These are phyloP conservation scores for Furcifer pardalis DNA, from an alignment of 2,797 vertebrate genomes.

Conservation along the genomic window DNA sequence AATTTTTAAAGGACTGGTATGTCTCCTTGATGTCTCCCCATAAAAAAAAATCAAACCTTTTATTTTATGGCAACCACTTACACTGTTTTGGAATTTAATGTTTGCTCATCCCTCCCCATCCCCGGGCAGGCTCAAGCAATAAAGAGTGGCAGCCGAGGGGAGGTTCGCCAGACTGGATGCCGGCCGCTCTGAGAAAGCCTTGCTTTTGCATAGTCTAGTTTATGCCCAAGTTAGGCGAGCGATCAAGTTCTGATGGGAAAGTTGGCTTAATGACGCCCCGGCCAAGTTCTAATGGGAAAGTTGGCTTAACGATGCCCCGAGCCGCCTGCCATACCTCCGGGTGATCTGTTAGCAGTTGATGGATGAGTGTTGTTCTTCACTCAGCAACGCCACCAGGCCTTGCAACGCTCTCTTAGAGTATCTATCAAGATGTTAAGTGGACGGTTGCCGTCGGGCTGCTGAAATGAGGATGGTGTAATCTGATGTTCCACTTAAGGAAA, in stretches of 20 bases:
- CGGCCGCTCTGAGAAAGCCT: background rate
- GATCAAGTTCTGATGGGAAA: slow-evolving; percentile 51
- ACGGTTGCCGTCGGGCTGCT: slow-evolving; percentile 83
- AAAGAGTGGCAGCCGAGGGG: too few relatives aligned
- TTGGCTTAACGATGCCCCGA: slow-evolving; percentile 52
- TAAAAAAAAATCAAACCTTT: too few relatives aligned
- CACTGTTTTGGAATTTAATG: too few relatives aligned
- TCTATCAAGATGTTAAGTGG: slow-evolving; percentile 93
- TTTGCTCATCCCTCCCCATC: too few relatives aligned
- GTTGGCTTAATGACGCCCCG: slow-evolving; percentile 53
- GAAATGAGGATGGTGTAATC: slow-evolving; percentile 92
- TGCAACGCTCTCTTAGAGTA: slow-evolving; percentile 79
- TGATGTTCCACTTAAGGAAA: slow-evolving; percentile 87
- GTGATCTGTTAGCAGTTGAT: slow-evolving; percentile 91
- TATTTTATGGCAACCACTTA: too few relatives aligned
- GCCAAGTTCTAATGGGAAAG: slow-evolving; percentile 49
- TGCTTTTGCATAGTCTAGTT: background rate
- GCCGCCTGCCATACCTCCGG: slow-evolving; percentile 76
- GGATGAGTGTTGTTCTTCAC: slow-evolving; percentile 81
- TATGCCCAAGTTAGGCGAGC: slow-evolving; percentile 41
- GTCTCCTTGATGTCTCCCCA: too few relatives aligned
- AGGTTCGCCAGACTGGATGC: background rate
- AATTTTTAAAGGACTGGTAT: too few relatives aligned
- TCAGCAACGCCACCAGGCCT: slow-evolving; percentile 74
- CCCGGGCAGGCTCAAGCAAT: too few relatives aligned